Evolutionary conservation across 2,113 vertebrate species (phyloP).

Genomic region (Plecotus auritus): DNA sequence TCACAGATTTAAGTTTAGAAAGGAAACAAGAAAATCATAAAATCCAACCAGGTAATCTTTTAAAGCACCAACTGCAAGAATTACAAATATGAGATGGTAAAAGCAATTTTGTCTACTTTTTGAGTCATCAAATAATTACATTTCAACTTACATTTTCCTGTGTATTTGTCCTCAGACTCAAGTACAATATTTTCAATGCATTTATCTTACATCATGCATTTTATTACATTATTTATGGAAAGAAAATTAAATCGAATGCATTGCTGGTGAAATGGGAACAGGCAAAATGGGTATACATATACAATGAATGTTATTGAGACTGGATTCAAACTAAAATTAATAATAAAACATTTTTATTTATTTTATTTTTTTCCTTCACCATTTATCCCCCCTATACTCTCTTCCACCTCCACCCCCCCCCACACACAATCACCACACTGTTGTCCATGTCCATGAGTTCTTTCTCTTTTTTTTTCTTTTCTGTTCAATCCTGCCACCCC

Average conservation of each 20-base stretch:
- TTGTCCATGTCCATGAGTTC: too few relatives aligned
- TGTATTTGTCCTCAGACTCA: not conserved
- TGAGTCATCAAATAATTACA: conserved; percentile 6
- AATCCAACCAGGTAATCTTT: not conserved
- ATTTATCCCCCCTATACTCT: too few relatives aligned
- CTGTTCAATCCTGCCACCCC: too few relatives aligned
- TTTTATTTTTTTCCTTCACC: too few relatives aligned
- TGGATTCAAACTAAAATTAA: conserved; percentile 4
- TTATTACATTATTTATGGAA: not conserved
- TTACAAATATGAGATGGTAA: not conserved
- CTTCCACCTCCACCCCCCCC: too few relatives aligned
- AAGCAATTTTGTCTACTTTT: not conserved
- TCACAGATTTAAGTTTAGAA: not conserved
- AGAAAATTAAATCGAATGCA: not conserved
- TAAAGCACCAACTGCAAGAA: not conserved
- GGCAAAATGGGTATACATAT: not conserved
- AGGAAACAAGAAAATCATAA: not conserved
- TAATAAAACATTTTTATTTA: not conserved
- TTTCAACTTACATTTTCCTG: not conserved
- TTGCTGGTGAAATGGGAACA: not conserved
- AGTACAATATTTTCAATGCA: not conserved
- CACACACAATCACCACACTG: too few relatives aligned
- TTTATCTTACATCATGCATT: not conserved
- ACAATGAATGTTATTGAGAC: not conserved
- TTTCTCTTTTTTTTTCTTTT: too few relatives aligned